Base-by-base conservation (phyloP, 2,113 vertebrate genomes). In the Lamprotornis superbus region DNA sequence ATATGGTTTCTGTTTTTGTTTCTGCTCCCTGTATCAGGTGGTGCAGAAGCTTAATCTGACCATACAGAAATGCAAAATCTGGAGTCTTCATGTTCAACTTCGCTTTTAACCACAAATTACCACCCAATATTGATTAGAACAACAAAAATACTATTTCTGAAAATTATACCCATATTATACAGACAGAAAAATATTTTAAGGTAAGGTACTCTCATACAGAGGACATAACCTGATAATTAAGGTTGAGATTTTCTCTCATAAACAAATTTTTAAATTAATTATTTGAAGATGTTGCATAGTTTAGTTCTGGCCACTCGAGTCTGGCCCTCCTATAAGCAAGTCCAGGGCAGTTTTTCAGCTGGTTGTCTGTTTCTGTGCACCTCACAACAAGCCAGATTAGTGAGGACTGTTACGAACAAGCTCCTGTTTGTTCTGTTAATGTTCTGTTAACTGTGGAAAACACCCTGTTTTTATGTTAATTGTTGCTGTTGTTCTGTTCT, bases 231-330 rank as follows among this genome's bases (percentile, higher is more conserved):
- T 64, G 24, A 44, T 37, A 53, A 64, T 40, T 31, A 69, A 73
- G 16, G 3, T 2, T 81, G 53, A 77, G 10, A 17, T 63, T 57
- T 69, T 15, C 25, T 5, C 11, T 25, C 49, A 9, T 22, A 68
- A 71, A 33, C 0, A 73, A 24, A n/a, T 4, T 22, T 61, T 61
- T 13, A 89, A 83, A 35, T 0, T 0, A 60, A 12, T 10, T 74
- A 1, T 77, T 78, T 64, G 37, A 80, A 49, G 17, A 17, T 7
- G 4, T 53, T 53, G 9, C 7, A 12, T 3, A 1, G 0, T 47
- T 79, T 68, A 31, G 9, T 35, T 69, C 47, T 75, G 65, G 33
- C 37, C 24, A 44, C 3, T 19, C 40, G 31, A 12, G 5, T 16
- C 33, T 83, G 50, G 21, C 28, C 10, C 16, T 47, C 20, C 33